A percentile compares a stretch with the other conserved stretches of the same genome.
Conservation (phyloP, 1,140 invertebrate species). For the Asobara japonica region DNA sequence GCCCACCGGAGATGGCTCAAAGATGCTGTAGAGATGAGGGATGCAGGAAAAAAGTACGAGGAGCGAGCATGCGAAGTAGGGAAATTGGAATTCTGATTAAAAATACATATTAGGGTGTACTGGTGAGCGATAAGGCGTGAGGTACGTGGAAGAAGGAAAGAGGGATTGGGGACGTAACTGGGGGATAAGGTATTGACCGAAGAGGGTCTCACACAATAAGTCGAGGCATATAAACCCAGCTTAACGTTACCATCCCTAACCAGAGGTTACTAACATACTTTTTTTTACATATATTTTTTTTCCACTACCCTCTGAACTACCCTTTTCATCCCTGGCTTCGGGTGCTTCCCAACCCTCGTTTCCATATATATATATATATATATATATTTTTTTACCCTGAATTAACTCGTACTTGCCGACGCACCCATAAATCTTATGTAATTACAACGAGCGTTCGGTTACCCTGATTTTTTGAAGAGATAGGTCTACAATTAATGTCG, state of each 20-base stretch:
- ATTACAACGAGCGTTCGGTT: conserved; percentile 23
- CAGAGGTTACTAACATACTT: conserved; percentile 5
- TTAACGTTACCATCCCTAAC: conserved; percentile 39
- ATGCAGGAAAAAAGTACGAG: background rate
- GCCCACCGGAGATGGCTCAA: background rate
- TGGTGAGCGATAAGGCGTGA: conserved; percentile 29
- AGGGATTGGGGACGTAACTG: conserved; percentile 30
- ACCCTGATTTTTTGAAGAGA: conserved; percentile 9
- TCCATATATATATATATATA: background rate
- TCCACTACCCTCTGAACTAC: conserved; percentile 17
- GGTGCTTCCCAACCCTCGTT: background rate
- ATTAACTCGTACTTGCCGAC: conserved; percentile 29
- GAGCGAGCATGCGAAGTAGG: conserved; percentile 22
- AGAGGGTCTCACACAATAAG: conserved; percentile 16
- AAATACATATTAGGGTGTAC: conserved; percentile 47
- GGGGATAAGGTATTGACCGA: conserved; percentile 41
- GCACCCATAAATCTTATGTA: conserved; percentile 20
- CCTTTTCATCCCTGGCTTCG: conserved; percentile 12
- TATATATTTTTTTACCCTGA: conserved; percentile 13
- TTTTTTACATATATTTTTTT: conserved; percentile 20
- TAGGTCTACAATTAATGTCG: background rate
- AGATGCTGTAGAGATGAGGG: background rate
- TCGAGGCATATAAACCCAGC: conserved; percentile 46
- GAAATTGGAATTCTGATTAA: conserved; percentile 51
- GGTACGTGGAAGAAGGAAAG: conserved; percentile 37